Evolutionary conservation across 2,797 vertebrate species (phyloP).

Genomic region (Limnodromus scolopaceus): DNA sequence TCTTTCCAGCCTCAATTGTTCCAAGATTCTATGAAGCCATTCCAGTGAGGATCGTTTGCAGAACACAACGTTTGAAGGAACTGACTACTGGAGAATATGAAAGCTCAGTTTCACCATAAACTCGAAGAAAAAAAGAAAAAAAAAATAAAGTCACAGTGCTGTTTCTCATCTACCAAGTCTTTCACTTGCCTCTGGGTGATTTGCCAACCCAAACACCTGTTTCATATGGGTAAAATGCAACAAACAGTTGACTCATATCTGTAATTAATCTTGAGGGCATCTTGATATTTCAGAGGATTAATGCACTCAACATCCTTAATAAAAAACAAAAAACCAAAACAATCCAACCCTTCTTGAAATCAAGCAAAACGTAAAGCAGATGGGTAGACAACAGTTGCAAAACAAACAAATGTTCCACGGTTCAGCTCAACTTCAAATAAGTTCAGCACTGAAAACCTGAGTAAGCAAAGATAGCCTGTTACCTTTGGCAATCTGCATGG

Average conservation of each 20-base stretch:
- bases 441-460: neutral
- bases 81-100: neutral
- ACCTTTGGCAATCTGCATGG: conserved; percentile 42
- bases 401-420: conserved; percentile 17
- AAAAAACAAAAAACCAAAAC: conserved; percentile 16
- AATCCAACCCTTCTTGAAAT: neutral
- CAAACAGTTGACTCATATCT: conserved; percentile 6
- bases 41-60: neutral
- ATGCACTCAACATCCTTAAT: neutral
- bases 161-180: neutral
- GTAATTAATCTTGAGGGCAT: conserved; percentile 7
- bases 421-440: conserved; percentile 41
- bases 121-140: neutral
- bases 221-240: neutral
- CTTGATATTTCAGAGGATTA: conserved; percentile 37
- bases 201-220: conserved; percentile 50
- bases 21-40: neutral
- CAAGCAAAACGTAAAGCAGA: conserved; percentile 57
- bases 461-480: conserved; percentile 43
- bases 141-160: neutral
- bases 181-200: neutral
- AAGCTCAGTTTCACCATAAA: neutral
- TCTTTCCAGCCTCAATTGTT: neutral
- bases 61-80: neutral
- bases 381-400: conserved; percentile 38